A percentile compares a stretch with the other conserved stretches of the same genome.
Evolutionary conservation across 2,113 vertebrate genomes (phyloP).

Genomic region (Oncorhynchus masou): DNA sequence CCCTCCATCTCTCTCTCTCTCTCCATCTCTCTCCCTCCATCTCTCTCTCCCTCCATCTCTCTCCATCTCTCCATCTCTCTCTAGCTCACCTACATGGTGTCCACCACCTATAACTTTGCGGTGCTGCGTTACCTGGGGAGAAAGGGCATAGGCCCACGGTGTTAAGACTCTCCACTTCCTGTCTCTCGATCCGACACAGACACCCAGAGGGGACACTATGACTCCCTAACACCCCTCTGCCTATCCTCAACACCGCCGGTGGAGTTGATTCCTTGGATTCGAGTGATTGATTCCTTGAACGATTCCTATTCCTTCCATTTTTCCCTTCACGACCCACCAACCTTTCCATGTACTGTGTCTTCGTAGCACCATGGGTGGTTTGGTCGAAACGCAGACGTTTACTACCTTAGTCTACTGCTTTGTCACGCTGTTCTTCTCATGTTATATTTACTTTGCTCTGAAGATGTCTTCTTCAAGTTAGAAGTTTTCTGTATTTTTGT

Average conservation of each 20-base stretch:
- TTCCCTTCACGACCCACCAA: not conserved
- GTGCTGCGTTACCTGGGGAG: constrained; percentile 94
- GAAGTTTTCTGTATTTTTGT: not conserved
- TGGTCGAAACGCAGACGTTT: not conserved
- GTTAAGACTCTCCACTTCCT: constrained; percentile 78
- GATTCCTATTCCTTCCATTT: not conserved
- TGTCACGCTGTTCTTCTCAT: not conserved
- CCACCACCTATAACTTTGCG: constrained; percentile 97
- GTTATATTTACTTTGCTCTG: not conserved
- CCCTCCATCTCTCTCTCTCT: not conserved
- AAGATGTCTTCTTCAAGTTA: not conserved
- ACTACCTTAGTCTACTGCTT: constrained; percentile 11
- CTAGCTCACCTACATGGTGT: constrained; percentile 95
- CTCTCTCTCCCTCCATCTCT: constrained; percentile 59
- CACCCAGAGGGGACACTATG: constrained; percentile 35
- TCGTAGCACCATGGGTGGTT: not conserved
- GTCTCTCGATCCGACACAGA: constrained; percentile 35
- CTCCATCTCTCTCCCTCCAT: constrained; percentile 48
- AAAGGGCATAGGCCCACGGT: constrained; percentile 87
- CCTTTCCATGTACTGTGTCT: not conserved
- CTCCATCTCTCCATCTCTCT: constrained; percentile 58
- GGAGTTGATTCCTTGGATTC: constrained; percentile 7
- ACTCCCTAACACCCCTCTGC: constrained; percentile 28
- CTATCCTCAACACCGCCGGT: constrained; percentile 27
- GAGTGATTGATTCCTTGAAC: not conserved